Evolutionary conservation across 2,888 invertebrate species (phyloP).

Genomic region (Leptarthrus brevirostris): DNA sequence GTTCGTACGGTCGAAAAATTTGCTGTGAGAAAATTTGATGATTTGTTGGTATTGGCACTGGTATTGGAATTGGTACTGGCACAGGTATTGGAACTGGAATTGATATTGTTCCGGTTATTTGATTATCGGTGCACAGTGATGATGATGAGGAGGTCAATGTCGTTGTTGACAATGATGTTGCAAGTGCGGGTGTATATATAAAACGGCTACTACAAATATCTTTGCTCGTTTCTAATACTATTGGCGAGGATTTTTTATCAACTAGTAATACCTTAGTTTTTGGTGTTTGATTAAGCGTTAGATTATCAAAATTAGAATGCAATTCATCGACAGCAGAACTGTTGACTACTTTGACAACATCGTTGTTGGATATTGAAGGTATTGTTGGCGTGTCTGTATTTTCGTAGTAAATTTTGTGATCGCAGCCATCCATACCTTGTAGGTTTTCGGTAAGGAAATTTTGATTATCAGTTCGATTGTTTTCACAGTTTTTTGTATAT

Average conservation of each 20-base stretch:
- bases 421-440: not conserved
- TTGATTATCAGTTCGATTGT: not conserved
- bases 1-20: too few relatives aligned
- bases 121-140: not conserved
- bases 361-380: too few relatives aligned
- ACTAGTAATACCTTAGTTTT: slow-evolving; percentile 24
- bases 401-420: not conserved
- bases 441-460: not conserved
- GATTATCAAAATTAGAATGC: slow-evolving; percentile 28
- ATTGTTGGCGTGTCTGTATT: not conserved
- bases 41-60: slow-evolving; percentile 12
- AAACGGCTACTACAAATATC: slow-evolving; percentile 8
- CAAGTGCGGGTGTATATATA: slow-evolving; percentile 24
- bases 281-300: slow-evolving; percentile 14
- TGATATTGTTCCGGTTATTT: not conserved
- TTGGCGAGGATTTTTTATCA: slow-evolving; percentile 45
- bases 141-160: not conserved
- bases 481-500: not conserved
- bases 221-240: slow-evolving; percentile 18
- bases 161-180: not conserved
- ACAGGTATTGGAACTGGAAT: slow-evolving; percentile 30
- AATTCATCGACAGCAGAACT: not conserved
- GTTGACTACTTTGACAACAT: not conserved
- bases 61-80: slow-evolving; percentile 38
- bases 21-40: too few relatives aligned